These are phyloP conservation scores for Ptilonorhynchus violaceus DNA, from an alignment of 2,113 vertebrate genomes.

Conservation along the genomic window DNA sequence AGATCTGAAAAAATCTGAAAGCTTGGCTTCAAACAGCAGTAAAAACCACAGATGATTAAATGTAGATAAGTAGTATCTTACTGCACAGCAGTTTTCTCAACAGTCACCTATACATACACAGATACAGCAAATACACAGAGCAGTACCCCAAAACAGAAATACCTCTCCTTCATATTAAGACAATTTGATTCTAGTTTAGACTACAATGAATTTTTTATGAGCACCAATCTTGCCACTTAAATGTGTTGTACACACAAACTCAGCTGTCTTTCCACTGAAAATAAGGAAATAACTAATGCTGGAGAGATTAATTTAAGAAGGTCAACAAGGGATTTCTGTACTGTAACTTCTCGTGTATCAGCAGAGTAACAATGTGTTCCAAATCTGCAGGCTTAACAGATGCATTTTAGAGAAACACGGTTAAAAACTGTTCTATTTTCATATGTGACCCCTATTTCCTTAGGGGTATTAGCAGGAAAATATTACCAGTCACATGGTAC, in stretches of 20 bases:
- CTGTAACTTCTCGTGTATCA: slow-evolving; percentile 27
- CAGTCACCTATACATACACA: not conserved
- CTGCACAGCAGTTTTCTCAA: not conserved
- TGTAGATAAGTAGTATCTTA: not conserved
- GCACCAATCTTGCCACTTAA: not conserved
- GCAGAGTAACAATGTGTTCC: not conserved
- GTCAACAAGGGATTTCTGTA: slow-evolving; percentile 48
- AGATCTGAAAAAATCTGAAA: not conserved
- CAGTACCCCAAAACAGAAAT: not conserved
- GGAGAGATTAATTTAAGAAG: slow-evolving; percentile 52
- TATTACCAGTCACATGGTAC: slow-evolving; percentile 20
- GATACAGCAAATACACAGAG: not conserved
- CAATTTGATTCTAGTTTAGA: not conserved
- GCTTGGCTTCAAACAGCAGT: not conserved
- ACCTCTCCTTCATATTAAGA: not conserved
- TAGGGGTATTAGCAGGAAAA: slow-evolving; percentile 12
- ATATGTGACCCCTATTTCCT: slow-evolving; percentile 17
- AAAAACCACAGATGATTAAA: not conserved
- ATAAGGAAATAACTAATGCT: slow-evolving; percentile 35
- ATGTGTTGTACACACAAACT: not conserved
- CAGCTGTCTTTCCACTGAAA: not conserved
- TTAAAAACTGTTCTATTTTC: slow-evolving; percentile 40
- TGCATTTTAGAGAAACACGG: not conserved
- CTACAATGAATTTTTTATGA: not conserved
- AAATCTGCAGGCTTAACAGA: slow-evolving; percentile 20